Evolutionary conservation across 2,797 vertebrate genomes (phyloP), one percentile per base, ranked within the genome.

Genomic region (Leucoraja ocellata): DNA sequence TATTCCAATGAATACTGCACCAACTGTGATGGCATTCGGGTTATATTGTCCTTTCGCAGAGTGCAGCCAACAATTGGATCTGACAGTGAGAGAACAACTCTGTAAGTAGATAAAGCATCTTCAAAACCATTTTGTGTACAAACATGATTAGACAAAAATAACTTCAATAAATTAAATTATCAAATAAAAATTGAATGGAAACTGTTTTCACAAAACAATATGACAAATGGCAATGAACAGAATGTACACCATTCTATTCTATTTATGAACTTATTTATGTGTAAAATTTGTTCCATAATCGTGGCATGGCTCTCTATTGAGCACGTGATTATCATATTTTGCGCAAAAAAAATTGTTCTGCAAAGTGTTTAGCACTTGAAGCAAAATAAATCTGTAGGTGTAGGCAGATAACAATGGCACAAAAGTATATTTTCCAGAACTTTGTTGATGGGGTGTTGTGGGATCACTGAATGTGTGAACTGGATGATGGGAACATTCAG

Each of bases 141-240:
- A 68, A 68, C 36, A 6, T 16, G 16, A 65, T 88, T 68, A 32
- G 63, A 6, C 18, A 88, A 68, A 88, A 79, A 2, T 68, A 61
- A 36, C 84, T 21, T 88, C 6, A 68, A 68, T 88, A 88, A 88
- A 86, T 65, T 65, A 86, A 28, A 88, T 68, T 88, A 65, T 36
- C n/a, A 21, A 16, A 68, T 88, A 68, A 88, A 88, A 10, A 88
- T 88, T 36, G n/a, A 88, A 65, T 88, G 61, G 21, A 32, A 88
- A 88, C 36, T 88, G 21, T 68, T 88, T 88, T 68, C 61, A 65
- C 63, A 39, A 88, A 86, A 65, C 5, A 28, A 32, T 7, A n/a
- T n/a, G 16, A 65, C 28, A 36, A 88, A 21, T 88, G 61, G 84
- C 63, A 65, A 3, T 21, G n/a, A 88, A 16, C 65, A 25, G 58